Percentiles rank a stretch among this genome's conserved stretches.
Conservation (phyloP, 1,140 invertebrate species). For the Gonatopus flavifemur region DNA sequence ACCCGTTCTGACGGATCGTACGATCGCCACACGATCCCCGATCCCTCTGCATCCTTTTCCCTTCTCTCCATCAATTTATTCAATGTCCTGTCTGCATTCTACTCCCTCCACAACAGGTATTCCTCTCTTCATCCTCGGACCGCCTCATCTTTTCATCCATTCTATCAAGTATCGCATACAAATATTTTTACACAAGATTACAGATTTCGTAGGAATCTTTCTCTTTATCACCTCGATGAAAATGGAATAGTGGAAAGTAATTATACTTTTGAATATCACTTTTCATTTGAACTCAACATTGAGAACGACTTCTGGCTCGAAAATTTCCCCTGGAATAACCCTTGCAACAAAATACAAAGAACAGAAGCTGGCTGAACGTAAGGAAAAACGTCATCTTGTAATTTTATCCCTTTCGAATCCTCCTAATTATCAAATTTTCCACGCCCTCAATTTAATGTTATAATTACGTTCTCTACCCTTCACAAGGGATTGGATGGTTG, state of each 20-base stretch:
- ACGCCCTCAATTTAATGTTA: conserved; percentile 53
- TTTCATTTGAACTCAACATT: neutral
- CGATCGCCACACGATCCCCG: conserved; percentile 37
- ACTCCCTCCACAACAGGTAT: conserved; percentile 14
- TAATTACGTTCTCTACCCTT: conserved; percentile 57
- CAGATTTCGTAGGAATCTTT: no score
- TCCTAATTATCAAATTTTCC: conserved; percentile 59
- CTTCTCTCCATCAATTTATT: conserved; percentile 5
- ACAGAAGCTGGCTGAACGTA: no score
- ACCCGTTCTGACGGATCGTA: conserved; percentile 58
- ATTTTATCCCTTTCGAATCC: conserved; percentile 51
- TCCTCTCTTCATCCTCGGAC: conserved; percentile 6
- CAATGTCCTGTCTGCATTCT: conserved; percentile 29
- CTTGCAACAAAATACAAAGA: no score
- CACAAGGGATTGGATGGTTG: no score
- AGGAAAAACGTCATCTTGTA: conserved; percentile 29
- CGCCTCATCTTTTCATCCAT: no score
- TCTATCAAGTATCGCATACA: no score
- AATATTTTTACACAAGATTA: no score
- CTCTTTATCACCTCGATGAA: conserved; percentile 2
- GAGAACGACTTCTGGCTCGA: no score
- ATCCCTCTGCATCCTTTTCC: conserved; percentile 6
- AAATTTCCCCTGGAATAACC: neutral
- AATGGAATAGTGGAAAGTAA: neutral
- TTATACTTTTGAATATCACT: neutral